phyloP scores from a whole-genome alignment of 2,113 vertebrate genomes.

The Petaurus breviceps region DNA sequence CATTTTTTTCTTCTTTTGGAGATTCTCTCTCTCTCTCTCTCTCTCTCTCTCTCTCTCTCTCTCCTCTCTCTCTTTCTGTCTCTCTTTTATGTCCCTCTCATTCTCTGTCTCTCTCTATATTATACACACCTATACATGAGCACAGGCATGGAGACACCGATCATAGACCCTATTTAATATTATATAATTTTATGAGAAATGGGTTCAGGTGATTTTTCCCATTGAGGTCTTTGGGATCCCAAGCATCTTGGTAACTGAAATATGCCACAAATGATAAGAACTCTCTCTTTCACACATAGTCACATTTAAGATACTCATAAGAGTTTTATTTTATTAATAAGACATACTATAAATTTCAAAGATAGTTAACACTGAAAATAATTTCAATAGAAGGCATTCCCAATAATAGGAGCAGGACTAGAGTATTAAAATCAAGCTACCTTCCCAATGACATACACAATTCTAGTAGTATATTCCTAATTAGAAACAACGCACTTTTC shows the following conservation, averaged over 20 bases:
- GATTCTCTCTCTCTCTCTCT: not conserved
- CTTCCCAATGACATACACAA: not conserved
- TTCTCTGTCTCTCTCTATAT: not conserved
- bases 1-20: not conserved
- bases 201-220: no score
- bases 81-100: not conserved
- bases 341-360: conserved; percentile 49
- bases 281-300: conserved; percentile 59
- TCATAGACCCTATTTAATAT: no score
- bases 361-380: conserved; percentile 64
- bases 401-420: not conserved
- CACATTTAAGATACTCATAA: conserved; percentile 30
- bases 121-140: no score
- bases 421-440: conserved; percentile 49
- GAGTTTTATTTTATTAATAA: conserved; percentile 69
- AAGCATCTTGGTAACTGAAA: not conserved
- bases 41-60: not conserved
- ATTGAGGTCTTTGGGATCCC: no score
- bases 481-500: not conserved
- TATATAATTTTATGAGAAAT: no score
- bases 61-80: not conserved
- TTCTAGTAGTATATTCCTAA: not conserved
- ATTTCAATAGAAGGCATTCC: conserved; percentile 51
- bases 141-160: no score
- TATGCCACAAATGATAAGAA: not conserved